These are phyloP conservation scores for Procavia capensis DNA, from an alignment of 2,113 vertebrate genomes.

Conservation along the genomic window DNA sequence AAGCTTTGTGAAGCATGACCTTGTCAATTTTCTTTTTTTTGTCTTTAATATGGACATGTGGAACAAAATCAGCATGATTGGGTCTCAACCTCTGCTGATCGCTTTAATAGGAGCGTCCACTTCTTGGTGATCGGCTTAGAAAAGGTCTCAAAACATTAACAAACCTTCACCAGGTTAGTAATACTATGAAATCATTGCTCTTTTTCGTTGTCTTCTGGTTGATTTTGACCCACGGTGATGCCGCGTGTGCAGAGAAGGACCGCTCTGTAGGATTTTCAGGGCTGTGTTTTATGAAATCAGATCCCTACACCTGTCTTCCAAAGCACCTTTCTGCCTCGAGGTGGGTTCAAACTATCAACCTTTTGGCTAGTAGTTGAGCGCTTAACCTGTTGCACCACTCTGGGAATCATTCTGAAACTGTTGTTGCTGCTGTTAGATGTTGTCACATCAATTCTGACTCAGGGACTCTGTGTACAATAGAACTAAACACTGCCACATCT, in stretches of 20 bases:
- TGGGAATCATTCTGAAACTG: not conserved
- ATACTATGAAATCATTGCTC: not conserved
- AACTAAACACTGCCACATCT: no score
- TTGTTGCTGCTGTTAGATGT: no score
- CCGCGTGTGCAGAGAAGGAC: not conserved
- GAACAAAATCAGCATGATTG: not conserved
- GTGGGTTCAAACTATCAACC: not conserved
- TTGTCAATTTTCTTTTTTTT: not conserved
- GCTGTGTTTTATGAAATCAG: not conserved
- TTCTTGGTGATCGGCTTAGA: not conserved
- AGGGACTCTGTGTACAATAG: no score
- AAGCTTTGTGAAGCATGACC: not conserved
- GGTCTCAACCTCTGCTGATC: not conserved
- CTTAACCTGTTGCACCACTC: not conserved
- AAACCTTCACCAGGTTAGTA: not conserved
- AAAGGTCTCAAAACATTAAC: not conserved
- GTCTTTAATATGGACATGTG: not conserved
- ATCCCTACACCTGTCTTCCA: not conserved
- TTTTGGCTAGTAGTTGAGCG: not conserved
- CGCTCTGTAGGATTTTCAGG: not conserved
- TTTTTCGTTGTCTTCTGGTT: not conserved
- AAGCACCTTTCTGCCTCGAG: not conserved
- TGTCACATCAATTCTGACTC: no score
- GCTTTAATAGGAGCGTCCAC: not conserved
- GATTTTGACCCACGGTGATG: not conserved